Evolutionary conservation across 30 jellyfish, hydroid and myxozoan genomes (phyloP), one percentile per base, ranked within the genome.

Genomic region (Pseudorhiza aurosa): DNA sequence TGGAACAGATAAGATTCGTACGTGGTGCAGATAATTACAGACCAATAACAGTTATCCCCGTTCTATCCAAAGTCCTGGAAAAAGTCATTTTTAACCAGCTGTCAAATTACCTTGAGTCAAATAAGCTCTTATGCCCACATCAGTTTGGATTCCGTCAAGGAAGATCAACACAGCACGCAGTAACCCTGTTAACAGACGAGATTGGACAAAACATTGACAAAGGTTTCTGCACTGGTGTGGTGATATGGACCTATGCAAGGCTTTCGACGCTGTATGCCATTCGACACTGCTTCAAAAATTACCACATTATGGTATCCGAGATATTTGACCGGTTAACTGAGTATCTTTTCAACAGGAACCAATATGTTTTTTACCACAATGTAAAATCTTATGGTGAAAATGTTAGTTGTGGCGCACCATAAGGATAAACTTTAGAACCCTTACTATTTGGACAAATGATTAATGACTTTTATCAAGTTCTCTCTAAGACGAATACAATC

Each of bases 121-220:
- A 62, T 63, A 9, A 32, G 72, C 65, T 79, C 14, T 65, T 79
- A 36, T 51, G 75, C 91, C 59, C 77, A 43, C 85, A 64, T 69
- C 94, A 82, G 69, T 69, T 53, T 82, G 79, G 94, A 19, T 82
- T 82, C 45, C 74, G 94, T 18, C 88, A 75, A 40, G 81, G 81
- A 55, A 79, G 87, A 82, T 82, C 94, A 18, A 68, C 81, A n/a
- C 78, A 75, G 46, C 63, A 82, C 49, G 94, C 94, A 30, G 94
- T 82, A 4, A 82, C 94, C 55, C 42, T 42, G 64, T 39, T 82
- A 18, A 37, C 94, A 32, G 80, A 68, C 14, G 55, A 82, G 88
- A 53, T 68, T 55, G 32, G 94, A 51, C 79, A 82, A 50, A 82
- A 68, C 94, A 82, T 68, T 79, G 94, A 68, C 75, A 82, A 82